These are phyloP conservation scores for Martes martes DNA, from an alignment of 2,113 vertebrate genomes.

Conservation along the genomic window DNA sequence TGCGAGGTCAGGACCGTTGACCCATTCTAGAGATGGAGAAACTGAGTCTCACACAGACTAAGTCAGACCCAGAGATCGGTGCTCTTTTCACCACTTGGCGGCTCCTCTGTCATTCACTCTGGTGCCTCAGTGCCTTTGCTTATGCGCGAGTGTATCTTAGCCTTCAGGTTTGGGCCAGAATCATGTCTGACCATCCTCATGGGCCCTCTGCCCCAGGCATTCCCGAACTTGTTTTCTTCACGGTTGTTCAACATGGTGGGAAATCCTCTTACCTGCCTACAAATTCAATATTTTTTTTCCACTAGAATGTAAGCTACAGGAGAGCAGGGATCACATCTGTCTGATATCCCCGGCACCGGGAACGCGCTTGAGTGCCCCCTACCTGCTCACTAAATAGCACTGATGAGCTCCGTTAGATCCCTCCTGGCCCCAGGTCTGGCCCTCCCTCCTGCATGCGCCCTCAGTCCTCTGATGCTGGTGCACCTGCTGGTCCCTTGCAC, in stretches of 20 bases:
- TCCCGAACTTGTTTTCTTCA: not conserved
- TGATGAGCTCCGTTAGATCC: rapidly evolving
- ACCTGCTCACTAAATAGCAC: not conserved
- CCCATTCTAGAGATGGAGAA: not conserved
- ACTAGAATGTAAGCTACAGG: not conserved
- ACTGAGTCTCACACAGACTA: not conserved
- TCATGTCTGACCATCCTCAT: too few species aligned
- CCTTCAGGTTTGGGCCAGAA: not conserved
- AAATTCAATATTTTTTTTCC: not conserved
- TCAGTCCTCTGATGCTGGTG: not conserved
- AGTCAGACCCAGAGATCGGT: not conserved
- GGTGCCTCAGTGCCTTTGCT: not conserved
- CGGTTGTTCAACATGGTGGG: not conserved
- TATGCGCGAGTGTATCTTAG: not conserved
- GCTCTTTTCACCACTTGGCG: not conserved
- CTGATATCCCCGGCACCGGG: not conserved
- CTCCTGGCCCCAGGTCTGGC: not conserved
- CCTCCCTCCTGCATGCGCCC: rapidly evolving
- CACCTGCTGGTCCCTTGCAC: not conserved
- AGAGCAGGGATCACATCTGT: not conserved
- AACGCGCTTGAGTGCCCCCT: rapidly evolving
- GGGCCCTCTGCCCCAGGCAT: not conserved
- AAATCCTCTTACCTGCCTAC: not conserved
- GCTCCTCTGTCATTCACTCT: not conserved
- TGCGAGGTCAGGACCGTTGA: not conserved